Conservation (phyloP, 2,113 vertebrate species). For the Clupea harengus region DNA sequence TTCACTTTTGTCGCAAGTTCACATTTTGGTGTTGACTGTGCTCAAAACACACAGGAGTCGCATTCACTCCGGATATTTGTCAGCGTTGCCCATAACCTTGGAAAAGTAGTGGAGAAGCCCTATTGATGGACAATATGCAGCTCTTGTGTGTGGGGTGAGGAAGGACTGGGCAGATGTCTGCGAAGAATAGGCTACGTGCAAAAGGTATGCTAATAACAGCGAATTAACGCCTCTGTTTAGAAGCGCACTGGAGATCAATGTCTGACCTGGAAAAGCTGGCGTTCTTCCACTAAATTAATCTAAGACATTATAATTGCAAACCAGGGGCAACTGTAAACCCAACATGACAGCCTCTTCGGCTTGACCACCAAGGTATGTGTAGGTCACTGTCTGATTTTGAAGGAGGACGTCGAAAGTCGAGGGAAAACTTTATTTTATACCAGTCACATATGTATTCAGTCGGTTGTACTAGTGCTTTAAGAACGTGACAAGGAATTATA, state of each 20-base stretch:
- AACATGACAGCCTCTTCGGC: not conserved
- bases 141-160: conserved; percentile 24
- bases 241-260: conserved; percentile 70
- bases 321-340: conserved; percentile 44
- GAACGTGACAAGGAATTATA: not conserved
- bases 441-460: not conserved
- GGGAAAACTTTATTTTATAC: not conserved
- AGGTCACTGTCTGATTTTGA: not conserved
- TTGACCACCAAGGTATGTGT: not conserved
- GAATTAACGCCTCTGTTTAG: conserved; percentile 78
- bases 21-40: not conserved
- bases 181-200: conserved; percentile 49
- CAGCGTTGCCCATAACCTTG: conserved; percentile 1
- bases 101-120: not conserved
- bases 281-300: conserved; percentile 54
- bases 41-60: not conserved
- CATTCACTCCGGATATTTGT: not conserved
- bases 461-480: not conserved
- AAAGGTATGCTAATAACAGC: conserved; percentile 79
- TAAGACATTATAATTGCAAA: conserved; percentile 65
- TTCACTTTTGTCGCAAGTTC: not conserved
- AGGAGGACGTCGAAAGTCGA: not conserved
- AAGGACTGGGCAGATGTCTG: conserved; percentile 24
- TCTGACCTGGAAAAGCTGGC: conserved; percentile 61
- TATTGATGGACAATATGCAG: conserved; percentile 23